Conservation (phyloP, 1,140 invertebrate genomes). For the Battus philenor region DNA sequence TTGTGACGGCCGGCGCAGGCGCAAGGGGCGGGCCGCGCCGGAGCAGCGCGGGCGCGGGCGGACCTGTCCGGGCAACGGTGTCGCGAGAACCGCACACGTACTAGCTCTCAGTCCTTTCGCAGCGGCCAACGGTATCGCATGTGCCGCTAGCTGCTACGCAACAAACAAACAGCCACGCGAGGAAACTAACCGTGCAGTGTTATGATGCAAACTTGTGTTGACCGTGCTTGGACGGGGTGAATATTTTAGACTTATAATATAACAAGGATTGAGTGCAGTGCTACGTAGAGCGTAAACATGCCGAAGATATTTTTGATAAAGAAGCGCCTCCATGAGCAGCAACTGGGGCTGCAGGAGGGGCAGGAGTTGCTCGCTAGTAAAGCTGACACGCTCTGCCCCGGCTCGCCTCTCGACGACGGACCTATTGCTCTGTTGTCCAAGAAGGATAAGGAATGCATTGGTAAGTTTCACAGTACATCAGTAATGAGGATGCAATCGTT, state of each 20-base stretch:
- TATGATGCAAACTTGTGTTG: slow-evolving; percentile 64
- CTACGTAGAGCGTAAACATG: slow-evolving; percentile 77
- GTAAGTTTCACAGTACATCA: slow-evolving; percentile 35
- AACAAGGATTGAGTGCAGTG: slow-evolving; percentile 62
- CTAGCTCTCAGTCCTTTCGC: slow-evolving; percentile 65
- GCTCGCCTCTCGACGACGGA: slow-evolving; percentile 73
- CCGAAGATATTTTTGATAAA: slow-evolving; percentile 94
- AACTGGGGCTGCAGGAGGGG: slow-evolving; percentile 85
- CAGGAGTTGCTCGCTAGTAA: slow-evolving; percentile 81
- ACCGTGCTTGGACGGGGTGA: slow-evolving; percentile 40
- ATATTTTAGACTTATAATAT: slow-evolving; percentile 53
- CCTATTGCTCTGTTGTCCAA: slow-evolving; percentile 78
- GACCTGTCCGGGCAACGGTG: slow-evolving; percentile 74
- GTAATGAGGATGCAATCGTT: slow-evolving; percentile 20
- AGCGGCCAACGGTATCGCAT: slow-evolving; percentile 70
- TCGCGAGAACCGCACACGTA: slow-evolving; percentile 57
- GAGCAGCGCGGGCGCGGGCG: slow-evolving; percentile 55
- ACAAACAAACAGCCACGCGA: slow-evolving; percentile 59
- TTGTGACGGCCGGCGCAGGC: slow-evolving; percentile 24
- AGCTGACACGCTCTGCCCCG: slow-evolving; percentile 68
- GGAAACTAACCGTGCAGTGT: slow-evolving; percentile 66
- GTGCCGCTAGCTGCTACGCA: slow-evolving; percentile 62
- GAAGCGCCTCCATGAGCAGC: slow-evolving; percentile 91
- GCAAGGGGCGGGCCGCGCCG: slow-evolving; percentile 39
- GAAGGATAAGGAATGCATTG: slow-evolving; percentile 71